These are phyloP conservation scores for Pseudomyrmex dendroicus DNA, from an alignment of 1,140 invertebrate genomes.

Conservation along the genomic window DNA sequence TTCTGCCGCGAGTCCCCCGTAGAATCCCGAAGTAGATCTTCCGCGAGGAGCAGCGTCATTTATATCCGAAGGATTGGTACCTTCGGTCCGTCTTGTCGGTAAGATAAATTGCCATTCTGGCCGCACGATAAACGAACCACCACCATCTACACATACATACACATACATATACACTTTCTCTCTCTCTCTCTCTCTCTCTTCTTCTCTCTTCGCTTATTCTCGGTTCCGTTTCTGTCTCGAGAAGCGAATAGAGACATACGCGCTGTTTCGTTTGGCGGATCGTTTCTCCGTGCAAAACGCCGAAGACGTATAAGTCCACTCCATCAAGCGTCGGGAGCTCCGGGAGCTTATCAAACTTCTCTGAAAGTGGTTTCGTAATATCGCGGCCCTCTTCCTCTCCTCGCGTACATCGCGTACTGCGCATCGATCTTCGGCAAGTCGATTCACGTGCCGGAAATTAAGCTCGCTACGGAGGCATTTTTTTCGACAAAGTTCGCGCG, in stretches of 20 bases:
- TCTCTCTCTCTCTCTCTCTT: not conserved
- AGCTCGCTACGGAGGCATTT: conserved; percentile 27
- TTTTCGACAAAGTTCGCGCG: conserved; percentile 8
- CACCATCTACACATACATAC: not conserved
- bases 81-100: conserved; percentile 47
- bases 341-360: conserved; percentile 59
- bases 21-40: conserved; percentile 37
- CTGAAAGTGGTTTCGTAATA: conserved; percentile 57
- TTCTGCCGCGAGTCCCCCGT: conserved; percentile 8
- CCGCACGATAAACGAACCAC: conserved; percentile 56
- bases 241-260: conserved; percentile 57
- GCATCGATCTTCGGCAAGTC: conserved; percentile 52
- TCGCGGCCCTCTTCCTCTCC: not conserved
- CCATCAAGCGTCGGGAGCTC: conserved; percentile 55
- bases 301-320: conserved; percentile 62
- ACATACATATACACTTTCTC: too few species aligned
- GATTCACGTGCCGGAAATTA: conserved; percentile 52
- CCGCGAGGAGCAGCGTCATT: conserved; percentile 40
- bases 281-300: conserved; percentile 55
- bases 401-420: not conserved
- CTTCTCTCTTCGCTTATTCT: conserved; percentile 11
- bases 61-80: conserved; percentile 52
- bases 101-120: conserved; percentile 63
- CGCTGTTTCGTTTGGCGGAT: conserved; percentile 48
- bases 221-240: conserved; percentile 9